Conservation (phyloP, 2,797 vertebrate genomes). For the Mus caroli region DNA sequence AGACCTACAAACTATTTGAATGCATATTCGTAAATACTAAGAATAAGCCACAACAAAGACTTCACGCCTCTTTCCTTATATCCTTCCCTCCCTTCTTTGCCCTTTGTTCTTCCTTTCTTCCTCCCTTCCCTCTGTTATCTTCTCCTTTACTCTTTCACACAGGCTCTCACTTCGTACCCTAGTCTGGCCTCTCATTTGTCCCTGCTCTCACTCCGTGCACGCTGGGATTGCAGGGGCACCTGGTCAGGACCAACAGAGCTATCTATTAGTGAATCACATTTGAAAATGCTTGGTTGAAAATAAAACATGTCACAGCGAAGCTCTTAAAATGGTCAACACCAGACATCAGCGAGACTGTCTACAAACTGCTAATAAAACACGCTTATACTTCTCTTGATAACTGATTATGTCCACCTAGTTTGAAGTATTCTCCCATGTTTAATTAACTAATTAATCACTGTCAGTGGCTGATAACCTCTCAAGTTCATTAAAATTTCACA, state of each 20-base stretch:
- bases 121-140: neutral
- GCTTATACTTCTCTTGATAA: slow-evolving; percentile 56
- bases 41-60: neutral
- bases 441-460: slow-evolving; percentile 72
- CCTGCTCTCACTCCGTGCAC: neutral
- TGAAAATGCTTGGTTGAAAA: slow-evolving; percentile 57
- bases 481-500: slow-evolving; percentile 65
- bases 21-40: neutral
- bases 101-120: neutral
- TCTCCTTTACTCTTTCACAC: neutral
- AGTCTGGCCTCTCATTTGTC: neutral
- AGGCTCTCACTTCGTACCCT: neutral
- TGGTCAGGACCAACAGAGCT: neutral
- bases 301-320: slow-evolving; percentile 5
- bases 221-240: neutral
- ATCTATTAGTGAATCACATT: slow-evolving; percentile 43
- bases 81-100: neutral
- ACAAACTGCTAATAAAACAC: slow-evolving; percentile 30
- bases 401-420: slow-evolving; percentile 48
- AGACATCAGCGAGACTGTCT: neutral
- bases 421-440: slow-evolving; percentile 67
- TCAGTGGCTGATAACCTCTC: slow-evolving; percentile 51
- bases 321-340: neutral
- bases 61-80: neutral
- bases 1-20: neutral